Base-by-base conservation (phyloP, 2,888 invertebrate genomes). In the Diogma glabrata region DNA sequence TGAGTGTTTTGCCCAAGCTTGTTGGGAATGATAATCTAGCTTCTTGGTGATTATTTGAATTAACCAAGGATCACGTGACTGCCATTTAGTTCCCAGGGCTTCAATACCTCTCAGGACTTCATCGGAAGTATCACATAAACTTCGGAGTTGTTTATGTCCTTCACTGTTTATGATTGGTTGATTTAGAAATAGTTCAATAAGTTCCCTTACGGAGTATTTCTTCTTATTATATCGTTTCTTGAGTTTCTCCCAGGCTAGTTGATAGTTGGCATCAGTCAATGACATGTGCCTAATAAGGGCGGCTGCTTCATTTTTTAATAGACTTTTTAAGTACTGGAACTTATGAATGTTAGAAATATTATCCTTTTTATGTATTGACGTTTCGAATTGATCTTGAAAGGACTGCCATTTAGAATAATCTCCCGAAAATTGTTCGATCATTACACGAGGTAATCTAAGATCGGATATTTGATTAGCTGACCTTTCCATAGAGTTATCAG, bases 351-450 rank as follows among this genome's bases (percentile, higher is more conserved):
- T 36, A 16, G 36, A 36, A 14, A 4, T 14, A n/a, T n/a, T n/a
- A n/a, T n/a, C n/a, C n/a, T n/a, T n/a, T n/a, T n/a, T n/a, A n/a
- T n/a, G n/a, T n/a, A n/a, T n/a, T 14, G 36, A 12, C 17, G 36
- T 36, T n/a, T n/a, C n/a, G 36, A 33, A 33, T 33, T 33, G 33
- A 8, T 33, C 33, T 33, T 33, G 33, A 33, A 33, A 33, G n/a
- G 9, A 4, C 33, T 33, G 33, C 33, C 33, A 33, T 33, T 33
- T 33, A n/a, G 33, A 33, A 10, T 33, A 33, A 33, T 33, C 33
- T 33, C 33, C 33, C 12, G 12, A 33, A 8, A 33, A 33, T n/a
- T 12, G 33, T 33, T 33, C 33, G 14, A 33, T 33, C 14, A 14
- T 14, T 4, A 33, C 33, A 33, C 33, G 33, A n/a, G 33, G 33